Evolutionary conservation across 2,888 invertebrate genomes (phyloP).

Genomic region (Cyclophora punctaria): DNA sequence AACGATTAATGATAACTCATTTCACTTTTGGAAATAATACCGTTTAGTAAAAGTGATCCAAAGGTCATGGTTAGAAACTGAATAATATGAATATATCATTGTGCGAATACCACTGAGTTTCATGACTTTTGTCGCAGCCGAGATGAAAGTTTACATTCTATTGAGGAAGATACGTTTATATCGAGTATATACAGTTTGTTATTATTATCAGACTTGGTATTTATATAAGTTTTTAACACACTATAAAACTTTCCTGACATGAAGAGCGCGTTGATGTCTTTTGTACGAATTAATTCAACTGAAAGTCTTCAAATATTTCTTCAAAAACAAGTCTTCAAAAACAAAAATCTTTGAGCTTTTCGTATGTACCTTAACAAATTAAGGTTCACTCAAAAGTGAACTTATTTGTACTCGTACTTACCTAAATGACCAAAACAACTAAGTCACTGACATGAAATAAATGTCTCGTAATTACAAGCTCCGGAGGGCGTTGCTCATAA

Average conservation of each 20-base stretch:
- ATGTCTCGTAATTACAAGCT: conserved; percentile 41
- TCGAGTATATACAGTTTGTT: too few relatives aligned
- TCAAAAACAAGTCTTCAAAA: too few relatives aligned
- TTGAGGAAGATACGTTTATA: too few relatives aligned
- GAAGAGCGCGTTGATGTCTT: neutral
- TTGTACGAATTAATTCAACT: neutral
- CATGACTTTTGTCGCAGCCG: neutral
- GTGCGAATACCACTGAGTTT: too few relatives aligned
- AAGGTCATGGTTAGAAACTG: conserved; percentile 39
- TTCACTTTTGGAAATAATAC: conserved; percentile 47
- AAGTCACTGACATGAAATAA: conserved; percentile 25
- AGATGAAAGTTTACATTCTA: too few relatives aligned
- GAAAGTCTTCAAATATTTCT: too few relatives aligned
- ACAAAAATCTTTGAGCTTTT: too few relatives aligned
- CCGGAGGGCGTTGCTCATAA: conserved; percentile 36
- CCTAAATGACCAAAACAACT: neutral
- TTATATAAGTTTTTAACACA: too few relatives aligned
- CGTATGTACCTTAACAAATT: too few relatives aligned
- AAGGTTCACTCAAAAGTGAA: too few relatives aligned
- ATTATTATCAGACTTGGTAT: too few relatives aligned
- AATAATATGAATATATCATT: conserved; percentile 9
- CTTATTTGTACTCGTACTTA: neutral
- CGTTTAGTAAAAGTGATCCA: conserved; percentile 44
- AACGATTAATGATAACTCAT: conserved; percentile 43
- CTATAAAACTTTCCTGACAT: too few relatives aligned